phyloP scores from a whole-genome alignment of 2,888 invertebrate species.

The Athalia circularis region DNA sequence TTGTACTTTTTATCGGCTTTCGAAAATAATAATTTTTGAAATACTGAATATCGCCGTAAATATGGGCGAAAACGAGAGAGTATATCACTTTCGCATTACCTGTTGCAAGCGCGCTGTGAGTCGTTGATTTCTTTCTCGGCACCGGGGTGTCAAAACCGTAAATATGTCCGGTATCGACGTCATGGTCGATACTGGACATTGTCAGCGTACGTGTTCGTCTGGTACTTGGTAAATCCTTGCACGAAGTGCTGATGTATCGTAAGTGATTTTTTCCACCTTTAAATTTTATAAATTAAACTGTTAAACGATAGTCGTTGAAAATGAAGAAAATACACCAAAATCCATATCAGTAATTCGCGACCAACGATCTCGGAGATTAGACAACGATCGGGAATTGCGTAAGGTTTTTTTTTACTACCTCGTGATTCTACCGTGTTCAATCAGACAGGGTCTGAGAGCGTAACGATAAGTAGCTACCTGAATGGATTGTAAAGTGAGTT shows the following conservation, averaged over 20 bases:
- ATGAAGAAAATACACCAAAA: not conserved
- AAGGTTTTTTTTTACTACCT: not conserved
- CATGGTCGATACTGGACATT: conserved; percentile 66
- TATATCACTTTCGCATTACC: not conserved
- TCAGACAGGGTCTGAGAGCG: no score
- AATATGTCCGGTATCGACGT: conserved; percentile 71
- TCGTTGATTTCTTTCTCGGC: conserved; percentile 62
- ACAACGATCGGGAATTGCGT: not conserved
- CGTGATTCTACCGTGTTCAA: not conserved
- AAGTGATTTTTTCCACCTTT: not conserved
- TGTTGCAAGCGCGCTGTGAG: not conserved
- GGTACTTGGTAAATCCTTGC: conserved; percentile 52
- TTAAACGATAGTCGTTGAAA: not conserved
- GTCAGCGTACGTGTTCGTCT: conserved; percentile 55
- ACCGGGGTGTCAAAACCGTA: conserved; percentile 73
- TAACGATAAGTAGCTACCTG: no score
- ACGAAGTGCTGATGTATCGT: conserved; percentile 11
- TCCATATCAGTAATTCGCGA: no score
- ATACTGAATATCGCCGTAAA: not conserved
- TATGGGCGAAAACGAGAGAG: not conserved
- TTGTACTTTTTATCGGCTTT: not conserved
- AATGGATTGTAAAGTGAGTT: not conserved
- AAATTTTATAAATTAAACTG: not conserved
- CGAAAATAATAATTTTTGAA: not conserved
- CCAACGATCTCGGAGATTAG: no score